Evolutionary conservation across 1,140 invertebrate genomes (phyloP).

Genomic region (Leptinotarsa defecta): DNA sequence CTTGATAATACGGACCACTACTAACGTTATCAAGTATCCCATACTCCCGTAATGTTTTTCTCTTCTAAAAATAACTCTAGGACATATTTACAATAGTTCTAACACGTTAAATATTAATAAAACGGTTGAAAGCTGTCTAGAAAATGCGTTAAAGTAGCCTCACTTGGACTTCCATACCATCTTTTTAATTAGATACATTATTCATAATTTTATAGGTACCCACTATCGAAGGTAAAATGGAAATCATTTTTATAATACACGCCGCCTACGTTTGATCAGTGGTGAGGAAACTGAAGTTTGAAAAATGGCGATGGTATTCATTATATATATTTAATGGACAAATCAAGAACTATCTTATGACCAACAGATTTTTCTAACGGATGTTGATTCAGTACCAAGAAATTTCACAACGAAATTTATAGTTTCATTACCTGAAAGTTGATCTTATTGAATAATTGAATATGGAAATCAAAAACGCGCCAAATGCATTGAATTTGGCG

Average conservation of each 20-base stretch:
- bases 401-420: too few relatives aligned
- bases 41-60: background rate
- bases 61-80: background rate
- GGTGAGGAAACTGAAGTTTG: background rate
- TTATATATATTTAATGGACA: background rate
- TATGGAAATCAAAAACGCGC: too few relatives aligned
- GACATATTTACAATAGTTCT: slow-evolving; percentile 15
- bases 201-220: slow-evolving; percentile 15
- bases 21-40: background rate
- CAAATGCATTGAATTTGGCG: too few relatives aligned
- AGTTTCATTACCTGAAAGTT: too few relatives aligned
- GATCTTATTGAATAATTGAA: too few relatives aligned
- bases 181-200: slow-evolving; percentile 20
- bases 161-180: slow-evolving; percentile 1
- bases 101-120: slow-evolving; percentile 20
- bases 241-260: background rate
- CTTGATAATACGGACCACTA: background rate
- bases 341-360: too few relatives aligned
- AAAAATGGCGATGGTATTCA: background rate
- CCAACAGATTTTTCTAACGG: too few relatives aligned
- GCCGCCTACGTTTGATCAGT: background rate
- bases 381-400: too few relatives aligned
- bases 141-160: slow-evolving; percentile 15
- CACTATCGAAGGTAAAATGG: slow-evolving; percentile 14
- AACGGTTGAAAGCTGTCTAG: slow-evolving; percentile 12